These are phyloP conservation scores for Ceratitis capitata DNA, from an alignment of 1,140 invertebrate species.

Conservation along the genomic window DNA sequence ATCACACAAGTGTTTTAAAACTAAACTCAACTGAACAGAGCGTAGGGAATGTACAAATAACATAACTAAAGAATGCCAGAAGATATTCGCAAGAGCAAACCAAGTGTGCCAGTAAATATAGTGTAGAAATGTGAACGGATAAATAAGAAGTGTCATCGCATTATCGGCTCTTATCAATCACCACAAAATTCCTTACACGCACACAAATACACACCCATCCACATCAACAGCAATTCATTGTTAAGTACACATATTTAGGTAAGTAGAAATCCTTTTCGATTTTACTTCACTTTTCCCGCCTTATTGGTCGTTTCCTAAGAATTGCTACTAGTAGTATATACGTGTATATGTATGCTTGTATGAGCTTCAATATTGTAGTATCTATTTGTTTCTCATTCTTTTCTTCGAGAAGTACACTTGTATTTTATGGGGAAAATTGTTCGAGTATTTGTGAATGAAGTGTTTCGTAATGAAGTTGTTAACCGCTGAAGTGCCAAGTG, in stretches of 20 bases:
- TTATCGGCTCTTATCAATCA: constrained; percentile 29
- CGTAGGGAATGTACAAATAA: background rate
- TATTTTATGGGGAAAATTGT: background rate
- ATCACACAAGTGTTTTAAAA: background rate
- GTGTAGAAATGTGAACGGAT: background rate
- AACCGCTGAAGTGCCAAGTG: background rate
- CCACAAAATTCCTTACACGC: constrained; percentile 9
- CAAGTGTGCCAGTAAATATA: background rate
- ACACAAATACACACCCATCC: background rate
- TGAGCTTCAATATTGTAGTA: background rate
- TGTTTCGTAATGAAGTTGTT: background rate
- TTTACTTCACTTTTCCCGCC: background rate
- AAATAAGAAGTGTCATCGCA: constrained; percentile 32
- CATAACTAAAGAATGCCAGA: background rate
- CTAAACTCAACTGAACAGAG: background rate
- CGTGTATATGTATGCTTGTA: no score
- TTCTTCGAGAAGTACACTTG: background rate
- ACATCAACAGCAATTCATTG: background rate
- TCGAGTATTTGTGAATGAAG: background rate
- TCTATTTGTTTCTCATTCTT: background rate
- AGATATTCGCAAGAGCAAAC: background rate
- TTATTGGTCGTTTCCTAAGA: background rate
- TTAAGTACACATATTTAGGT: no score
- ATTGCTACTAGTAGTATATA: no score
- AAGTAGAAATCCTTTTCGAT: background rate